These are phyloP conservation scores for Lissocephala sabroskyi DNA, from an alignment of 2,888 invertebrate genomes.

Conservation along the genomic window DNA sequence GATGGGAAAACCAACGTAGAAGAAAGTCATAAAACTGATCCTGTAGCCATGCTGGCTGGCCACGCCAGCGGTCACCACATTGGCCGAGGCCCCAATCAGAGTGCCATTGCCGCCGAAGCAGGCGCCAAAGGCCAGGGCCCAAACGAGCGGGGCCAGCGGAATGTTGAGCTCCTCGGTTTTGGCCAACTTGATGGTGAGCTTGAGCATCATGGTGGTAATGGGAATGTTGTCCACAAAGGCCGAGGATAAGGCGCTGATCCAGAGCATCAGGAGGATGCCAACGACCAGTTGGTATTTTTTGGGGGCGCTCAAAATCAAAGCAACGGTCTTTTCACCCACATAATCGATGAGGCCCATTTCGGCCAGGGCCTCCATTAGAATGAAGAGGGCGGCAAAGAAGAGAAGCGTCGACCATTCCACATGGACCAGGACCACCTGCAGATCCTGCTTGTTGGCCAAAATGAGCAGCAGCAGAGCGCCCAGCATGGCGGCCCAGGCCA, in stretches of 20 bases:
- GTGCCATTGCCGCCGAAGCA: constrained; percentile 95
- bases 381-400: constrained; percentile 90
- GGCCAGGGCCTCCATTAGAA: constrained; percentile 91
- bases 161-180: constrained; percentile 79
- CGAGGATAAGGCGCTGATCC: constrained; percentile 86
- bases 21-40: constrained; percentile 87
- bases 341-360: constrained; percentile 85
- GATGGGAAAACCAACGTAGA: constrained; percentile 86
- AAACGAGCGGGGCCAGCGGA: constrained; percentile 85
- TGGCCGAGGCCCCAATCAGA: constrained; percentile 90
- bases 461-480: constrained; percentile 86
- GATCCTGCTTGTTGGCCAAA: constrained; percentile 82
- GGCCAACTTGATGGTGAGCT: constrained; percentile 80
- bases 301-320: constrained; percentile 77
- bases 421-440: constrained; percentile 84
- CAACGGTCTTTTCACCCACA: constrained; percentile 81
- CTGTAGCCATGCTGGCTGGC: constrained; percentile 92
- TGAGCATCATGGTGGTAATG: constrained; percentile 92
- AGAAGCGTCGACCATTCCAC: constrained; percentile 93
- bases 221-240: constrained; percentile 95
- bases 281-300: constrained; percentile 78
- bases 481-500: constrained; percentile 89
- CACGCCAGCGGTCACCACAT: constrained; percentile 92
- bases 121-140: constrained; percentile 90
- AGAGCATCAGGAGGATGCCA: constrained; percentile 83